Evolutionary conservation across 2,888 invertebrate genomes (phyloP), one percentile per base, ranked within the genome.

Genomic region (Agrotis puta): DNA sequence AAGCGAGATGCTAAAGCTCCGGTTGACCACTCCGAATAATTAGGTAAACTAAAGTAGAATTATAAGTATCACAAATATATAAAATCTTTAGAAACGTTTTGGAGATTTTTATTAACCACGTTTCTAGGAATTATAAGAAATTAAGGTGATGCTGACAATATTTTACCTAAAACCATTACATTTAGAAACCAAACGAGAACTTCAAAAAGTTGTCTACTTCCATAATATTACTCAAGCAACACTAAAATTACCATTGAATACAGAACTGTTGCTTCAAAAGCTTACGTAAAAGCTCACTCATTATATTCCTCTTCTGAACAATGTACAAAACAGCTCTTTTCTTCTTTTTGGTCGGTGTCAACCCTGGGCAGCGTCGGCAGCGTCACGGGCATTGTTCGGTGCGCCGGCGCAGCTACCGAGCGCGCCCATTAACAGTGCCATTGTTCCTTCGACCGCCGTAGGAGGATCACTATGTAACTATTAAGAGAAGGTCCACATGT

Each of bases 341-440:
- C n/a, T 56, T 33, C n/a, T 56, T 47, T 70, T 61, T 64, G n/a
- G 11, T 53, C 45, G 11, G 13, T 65, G 71, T 64, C 77, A 80
- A 47, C 80, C 74, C 77, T 79, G 65, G 16, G 53, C 39, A 27
- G 47, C 63, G 53, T 70, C 56, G 66, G 33, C 56, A n/a, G n/a
- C 54, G 74, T 70, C 58, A 65, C 64, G 68, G 61, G 65, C 74
- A 74, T 76, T 84, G 81, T 76, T 74, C 54, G 57, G 53, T 64
- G 84, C 85, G 74, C 77, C 50, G 20, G 81, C 82, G 81, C 83
- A 81, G 83, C 83, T 80, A 70, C 83, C 73, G 69, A 84, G 74
- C 71, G 65, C 18, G 64, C 72, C 74, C 77, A 81, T 83, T 83
- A 81, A 72, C 70, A 66, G 74, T 22, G 64, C 64, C 77, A 85